Evolutionary conservation across 2,797 vertebrate genomes (phyloP).

Genomic region (Coracias cyanogaster): DNA sequence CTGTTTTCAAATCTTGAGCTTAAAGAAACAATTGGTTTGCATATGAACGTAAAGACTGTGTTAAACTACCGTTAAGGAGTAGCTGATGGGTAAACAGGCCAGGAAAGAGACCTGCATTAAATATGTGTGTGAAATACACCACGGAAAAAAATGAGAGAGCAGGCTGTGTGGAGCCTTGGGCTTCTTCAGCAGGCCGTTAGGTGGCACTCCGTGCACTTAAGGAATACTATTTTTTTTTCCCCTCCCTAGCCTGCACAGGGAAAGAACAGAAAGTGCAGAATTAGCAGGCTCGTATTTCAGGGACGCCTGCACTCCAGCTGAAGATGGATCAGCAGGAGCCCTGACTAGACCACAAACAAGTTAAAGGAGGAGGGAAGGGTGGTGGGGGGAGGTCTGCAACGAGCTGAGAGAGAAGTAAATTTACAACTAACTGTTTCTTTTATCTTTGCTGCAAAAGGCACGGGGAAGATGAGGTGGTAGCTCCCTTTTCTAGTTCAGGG

Average conservation of each 20-base stretch:
- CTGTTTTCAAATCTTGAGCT: background rate
- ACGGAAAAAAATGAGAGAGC: accelerated
- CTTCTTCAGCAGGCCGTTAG: background rate
- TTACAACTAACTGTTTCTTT: background rate
- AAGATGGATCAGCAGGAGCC: background rate
- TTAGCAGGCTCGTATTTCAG: background rate
- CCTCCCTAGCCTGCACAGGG: too few species aligned
- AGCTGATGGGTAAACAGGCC: background rate
- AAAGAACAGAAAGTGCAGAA: too few species aligned
- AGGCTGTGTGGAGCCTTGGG: background rate
- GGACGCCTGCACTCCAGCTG: background rate
- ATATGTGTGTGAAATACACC: accelerated
- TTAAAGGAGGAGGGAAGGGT: background rate
- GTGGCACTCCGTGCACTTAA: background rate
- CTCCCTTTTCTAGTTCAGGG: background rate
- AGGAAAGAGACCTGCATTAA: background rate
- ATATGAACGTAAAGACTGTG: background rate
- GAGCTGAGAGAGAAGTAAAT: background rate
- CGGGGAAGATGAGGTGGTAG: background rate
- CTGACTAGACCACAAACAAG: background rate
- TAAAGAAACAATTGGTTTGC: background rate
- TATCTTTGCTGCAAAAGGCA: background rate
- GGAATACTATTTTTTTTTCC: too few species aligned
- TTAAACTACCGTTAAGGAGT: background rate
- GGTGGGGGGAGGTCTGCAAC: accelerated